Conservation (phyloP, 1,140 invertebrate species). For the Acromyrmex heyeri region DNA sequence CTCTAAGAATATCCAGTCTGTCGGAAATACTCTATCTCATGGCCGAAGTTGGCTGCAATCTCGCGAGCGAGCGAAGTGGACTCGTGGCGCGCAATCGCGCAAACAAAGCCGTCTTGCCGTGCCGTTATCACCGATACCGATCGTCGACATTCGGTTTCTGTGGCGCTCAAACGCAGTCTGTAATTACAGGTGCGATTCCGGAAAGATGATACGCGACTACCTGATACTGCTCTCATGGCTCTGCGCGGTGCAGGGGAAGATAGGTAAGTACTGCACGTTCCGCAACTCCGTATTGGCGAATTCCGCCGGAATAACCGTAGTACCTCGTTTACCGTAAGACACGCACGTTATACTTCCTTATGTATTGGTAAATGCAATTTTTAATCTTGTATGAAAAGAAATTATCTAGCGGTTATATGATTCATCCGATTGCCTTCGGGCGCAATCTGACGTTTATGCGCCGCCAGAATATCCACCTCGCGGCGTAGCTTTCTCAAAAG, state of each 20-base stretch:
- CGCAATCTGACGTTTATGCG: conserved; percentile 34
- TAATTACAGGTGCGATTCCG: conserved; percentile 79
- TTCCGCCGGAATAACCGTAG: not conserved
- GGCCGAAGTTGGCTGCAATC: conserved; percentile 1
- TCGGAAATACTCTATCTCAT: conserved; percentile 11
- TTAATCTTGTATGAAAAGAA: not conserved
- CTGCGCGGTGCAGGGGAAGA: conserved; percentile 83
- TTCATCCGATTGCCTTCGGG: conserved; percentile 4
- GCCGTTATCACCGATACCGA: conserved; percentile 4
- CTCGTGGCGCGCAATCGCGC: not conserved
- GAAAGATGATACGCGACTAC: conserved; percentile 85
- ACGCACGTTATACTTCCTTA: not conserved
- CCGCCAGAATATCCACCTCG: conserved; percentile 11
- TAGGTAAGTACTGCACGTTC: conserved; percentile 76
- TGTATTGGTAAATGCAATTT: not conserved
- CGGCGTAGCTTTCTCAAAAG: conserved; percentile 16
- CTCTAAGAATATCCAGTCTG: conserved; percentile 22
- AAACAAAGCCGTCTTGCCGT: not conserved
- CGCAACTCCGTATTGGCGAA: not conserved
- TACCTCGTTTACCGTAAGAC: not conserved
- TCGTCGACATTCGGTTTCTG: conserved; percentile 10
- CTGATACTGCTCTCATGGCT: conserved; percentile 84
- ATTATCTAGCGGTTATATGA: not conserved
- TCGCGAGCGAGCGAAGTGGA: conserved; percentile 5
- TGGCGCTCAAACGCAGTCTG: not conserved